These are phyloP conservation scores for Carpatolechia fugitivella DNA, from an alignment of 2,888 invertebrate species.

Conservation along the genomic window DNA sequence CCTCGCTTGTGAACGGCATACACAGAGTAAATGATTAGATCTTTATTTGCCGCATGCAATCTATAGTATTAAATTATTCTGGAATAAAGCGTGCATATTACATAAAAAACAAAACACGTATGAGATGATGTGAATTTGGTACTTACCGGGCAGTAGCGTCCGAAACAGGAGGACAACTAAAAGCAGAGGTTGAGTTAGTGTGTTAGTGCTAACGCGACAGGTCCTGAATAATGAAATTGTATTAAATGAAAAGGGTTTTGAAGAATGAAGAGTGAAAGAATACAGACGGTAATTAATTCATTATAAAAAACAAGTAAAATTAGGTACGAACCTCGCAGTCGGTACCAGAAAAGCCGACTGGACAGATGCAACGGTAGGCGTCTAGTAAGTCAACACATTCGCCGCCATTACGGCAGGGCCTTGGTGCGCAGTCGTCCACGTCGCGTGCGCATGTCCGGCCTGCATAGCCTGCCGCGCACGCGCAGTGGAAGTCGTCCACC, in stretches of 20 bases:
- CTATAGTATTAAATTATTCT: no score
- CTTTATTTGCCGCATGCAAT: no score
- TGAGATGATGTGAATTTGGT: background rate
- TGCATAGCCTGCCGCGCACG: conserved; percentile 89
- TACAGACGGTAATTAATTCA: background rate
- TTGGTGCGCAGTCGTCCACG: conserved; percentile 92
- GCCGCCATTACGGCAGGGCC: conserved; percentile 93
- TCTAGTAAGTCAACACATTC: conserved; percentile 93
- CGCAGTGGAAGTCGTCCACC: conserved; percentile 94
- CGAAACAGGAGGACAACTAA: conserved; percentile 67
- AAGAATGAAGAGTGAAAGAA: background rate
- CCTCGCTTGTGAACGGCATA: no score
- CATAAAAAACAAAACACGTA: conserved; percentile 1
- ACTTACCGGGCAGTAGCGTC: conserved; percentile 72
- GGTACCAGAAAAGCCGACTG: conserved; percentile 91
- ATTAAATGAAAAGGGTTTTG: conserved; percentile 10
- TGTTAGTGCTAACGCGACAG: conserved; percentile 43
- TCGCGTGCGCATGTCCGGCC: conserved; percentile 91
- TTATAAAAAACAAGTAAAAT: background rate
- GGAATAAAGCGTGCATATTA: conserved; percentile 24
- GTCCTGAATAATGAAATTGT: conserved; percentile 19
- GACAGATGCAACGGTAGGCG: conserved; percentile 93
- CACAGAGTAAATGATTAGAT: no score
- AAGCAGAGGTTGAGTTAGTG: conserved; percentile 65
- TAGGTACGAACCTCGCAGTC: conserved; percentile 86